Percentiles rank a stretch among this genome's conserved stretches.
These are phyloP conservation scores for Electrona antarctica DNA, from an alignment of 2,113 vertebrate species.

Conservation along the genomic window DNA sequence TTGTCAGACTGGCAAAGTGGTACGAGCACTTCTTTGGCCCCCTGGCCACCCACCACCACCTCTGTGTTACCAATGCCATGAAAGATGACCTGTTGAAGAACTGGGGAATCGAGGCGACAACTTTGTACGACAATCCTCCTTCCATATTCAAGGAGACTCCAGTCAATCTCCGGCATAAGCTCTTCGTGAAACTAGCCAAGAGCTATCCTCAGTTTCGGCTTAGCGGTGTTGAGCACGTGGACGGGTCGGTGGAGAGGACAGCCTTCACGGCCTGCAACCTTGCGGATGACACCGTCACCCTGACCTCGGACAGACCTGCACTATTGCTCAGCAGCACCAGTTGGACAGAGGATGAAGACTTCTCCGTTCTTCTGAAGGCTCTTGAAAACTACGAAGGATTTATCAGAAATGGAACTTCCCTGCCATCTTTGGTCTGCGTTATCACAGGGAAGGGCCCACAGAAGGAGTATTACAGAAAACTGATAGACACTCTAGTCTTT, in stretches of 20 bases:
- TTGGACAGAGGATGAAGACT: constrained; percentile 99
- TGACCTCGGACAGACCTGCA: constrained; percentile 76
- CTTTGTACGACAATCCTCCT: constrained; percentile 89
- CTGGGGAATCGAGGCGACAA: constrained; percentile 88
- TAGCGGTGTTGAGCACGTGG: neutral
- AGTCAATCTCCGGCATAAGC: constrained; percentile 77
- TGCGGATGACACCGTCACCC: constrained; percentile 54
- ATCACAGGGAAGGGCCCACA: constrained; percentile 98
- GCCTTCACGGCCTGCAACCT: constrained; percentile 79
- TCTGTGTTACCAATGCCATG: constrained; percentile 94
- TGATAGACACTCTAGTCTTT: constrained; percentile 81
- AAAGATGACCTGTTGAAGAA: constrained; percentile 85
- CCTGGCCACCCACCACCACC: constrained; percentile 84
- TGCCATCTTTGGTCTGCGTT: constrained; percentile 89
- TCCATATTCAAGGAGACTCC: constrained; percentile 89
- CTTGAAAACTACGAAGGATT: constrained; percentile 88
- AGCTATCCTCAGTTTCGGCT: constrained; percentile 78
- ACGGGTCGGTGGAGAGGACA: constrained; percentile 62
- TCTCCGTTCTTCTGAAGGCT: constrained; percentile 89
- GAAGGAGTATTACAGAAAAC: constrained; percentile 84
- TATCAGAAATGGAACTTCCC: constrained; percentile 67
- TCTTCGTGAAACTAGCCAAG: constrained; percentile 83
- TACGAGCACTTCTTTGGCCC: constrained; percentile 89
- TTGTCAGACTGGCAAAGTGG: constrained; percentile 89
- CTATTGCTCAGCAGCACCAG: constrained; percentile 96